These are phyloP conservation scores for Nebria ingens DNA, from an alignment of 1,140 invertebrate genomes.

Conservation along the genomic window DNA sequence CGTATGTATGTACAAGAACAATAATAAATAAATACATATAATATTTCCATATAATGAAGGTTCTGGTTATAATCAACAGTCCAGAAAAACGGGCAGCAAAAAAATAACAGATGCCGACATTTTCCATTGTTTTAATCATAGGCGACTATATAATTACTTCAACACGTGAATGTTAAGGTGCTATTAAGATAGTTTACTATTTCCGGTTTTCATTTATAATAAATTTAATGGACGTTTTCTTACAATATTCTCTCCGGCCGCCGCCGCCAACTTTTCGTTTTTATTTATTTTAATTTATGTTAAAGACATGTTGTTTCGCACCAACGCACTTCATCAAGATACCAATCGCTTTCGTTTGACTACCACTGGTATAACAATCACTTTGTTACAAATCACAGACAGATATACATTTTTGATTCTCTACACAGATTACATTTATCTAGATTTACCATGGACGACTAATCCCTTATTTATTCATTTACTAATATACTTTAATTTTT, in stretches of 20 bases:
- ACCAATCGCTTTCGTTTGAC: no score
- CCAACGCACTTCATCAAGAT: no score
- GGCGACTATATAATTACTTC: not conserved
- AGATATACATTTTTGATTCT: not conserved
- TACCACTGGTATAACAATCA: no score
- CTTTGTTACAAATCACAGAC: no score
- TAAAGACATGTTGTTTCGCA: not conserved
- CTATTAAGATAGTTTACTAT: not conserved
- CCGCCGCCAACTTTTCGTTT: no score
- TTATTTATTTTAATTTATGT: conserved; percentile 1
- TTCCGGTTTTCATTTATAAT: conserved; percentile 1
- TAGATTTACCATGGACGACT: no score
- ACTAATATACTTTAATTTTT: no score
- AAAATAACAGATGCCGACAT: not conserved
- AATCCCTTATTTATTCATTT: no score
- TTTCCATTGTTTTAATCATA: conserved; percentile 9
- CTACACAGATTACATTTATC: not conserved
- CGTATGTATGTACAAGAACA: not conserved
- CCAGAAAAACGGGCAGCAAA: conserved; percentile 1
- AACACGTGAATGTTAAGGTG: not conserved
- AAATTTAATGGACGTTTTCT: not conserved
- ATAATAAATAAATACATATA: not conserved
- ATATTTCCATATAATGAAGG: conserved; percentile 8
- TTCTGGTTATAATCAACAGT: not conserved
- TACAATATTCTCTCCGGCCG: no score